Base-by-base conservation (phyloP, 2,888 invertebrate species). In the Synanthedon tipuliformis region DNA sequence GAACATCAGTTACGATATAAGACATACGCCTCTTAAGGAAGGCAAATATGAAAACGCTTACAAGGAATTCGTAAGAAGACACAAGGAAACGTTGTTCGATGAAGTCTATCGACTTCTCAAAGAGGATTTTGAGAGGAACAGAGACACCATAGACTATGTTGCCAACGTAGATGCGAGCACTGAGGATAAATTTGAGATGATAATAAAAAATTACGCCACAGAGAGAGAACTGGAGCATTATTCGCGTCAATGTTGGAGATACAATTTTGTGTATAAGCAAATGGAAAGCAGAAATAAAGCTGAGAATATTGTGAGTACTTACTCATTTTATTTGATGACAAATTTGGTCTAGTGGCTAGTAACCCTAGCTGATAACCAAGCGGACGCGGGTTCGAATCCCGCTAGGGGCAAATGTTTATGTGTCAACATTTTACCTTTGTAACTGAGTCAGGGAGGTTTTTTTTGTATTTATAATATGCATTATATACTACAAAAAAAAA, bases 171-270 rank as follows among this genome's bases (percentile, higher is more conserved):
- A 83, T 57, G 80, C 81, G 0, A 81, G 81, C 53, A 83, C 83
- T 0, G 86, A 86, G 48, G 83, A 83, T 55, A 86, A 85, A 53
- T 75, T 83, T 61, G 81, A 83, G 51, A 62, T 71, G 61, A 71
- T 80, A 1, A 69, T 82, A 2, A 75, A 73, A 50, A 70, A 68
- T 54, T 60, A 71, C 1, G 73, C 72, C 1, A 73, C 79, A 0
- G 77, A 81, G 58, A 82, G 84, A 4, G 85, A 87, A 55, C 68
- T 86, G 2, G 81, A 84, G 52, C 76, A 78, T 55, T 83, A 85
- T 56, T 61, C 85, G 51, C 76, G 76, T 59, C 82, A 81, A 49
- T 84, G 85, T 51, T 87, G 86, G 86, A 71, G 77, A 54, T 83
- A 79, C 59, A 79, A 81, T 57, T 74, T 71, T 61, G 66, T 85